Evolutionary conservation across 2,888 invertebrate species (phyloP), one percentile per base, ranked within the genome.

Genomic region (Callosobruchus maculatus): DNA sequence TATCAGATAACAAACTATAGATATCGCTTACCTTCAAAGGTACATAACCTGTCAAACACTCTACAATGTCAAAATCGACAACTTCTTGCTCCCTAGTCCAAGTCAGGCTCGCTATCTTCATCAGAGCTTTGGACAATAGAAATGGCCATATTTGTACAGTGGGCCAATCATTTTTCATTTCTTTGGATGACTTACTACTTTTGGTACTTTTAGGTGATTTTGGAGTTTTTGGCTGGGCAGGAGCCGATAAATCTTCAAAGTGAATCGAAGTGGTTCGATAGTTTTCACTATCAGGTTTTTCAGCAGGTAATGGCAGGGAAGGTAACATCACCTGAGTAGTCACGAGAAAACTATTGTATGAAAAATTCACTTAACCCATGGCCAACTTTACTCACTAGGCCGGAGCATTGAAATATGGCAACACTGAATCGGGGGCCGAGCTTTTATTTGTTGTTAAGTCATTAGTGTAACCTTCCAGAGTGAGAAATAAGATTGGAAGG

Each of bases 121-220:
- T 77, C 9, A 89, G 76, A 0, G 87, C 89, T 81, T 89, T 89
- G 2, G 85, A 83, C 21, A 89, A 82, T 22, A 90, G 75, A 77
- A 88, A 84, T 0, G 89, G 88, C 90, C 90, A 90, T 5, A 90
- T 75, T 76, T 89, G 83, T 0, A 83, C 74, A 0, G 85, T 85
- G 30, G 77, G 73, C 4, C 67, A n/a, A n/a, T n/a, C 21, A 20
- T 7, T 7, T 22, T 21, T 68, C 13, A 21, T 5, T 68, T 5
- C 22, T 13, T 21, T 68, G 0, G 68, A 20, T 21, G 18, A 9
- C 21, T 22, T 20, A 20, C 9, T 22, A 20, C 68, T 21, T 21
- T 68, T 68, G 9, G 21, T 20, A 7, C 21, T 21, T 68, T 68
- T 68, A 1, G 21, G 9, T 5, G 7, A 13, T 22, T 68, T 68